A percentile compares a stretch with the other conserved stretches of the same genome.
phyloP scores from a whole-genome alignment of 2,113 vertebrate species.

The Mola mola region DNA sequence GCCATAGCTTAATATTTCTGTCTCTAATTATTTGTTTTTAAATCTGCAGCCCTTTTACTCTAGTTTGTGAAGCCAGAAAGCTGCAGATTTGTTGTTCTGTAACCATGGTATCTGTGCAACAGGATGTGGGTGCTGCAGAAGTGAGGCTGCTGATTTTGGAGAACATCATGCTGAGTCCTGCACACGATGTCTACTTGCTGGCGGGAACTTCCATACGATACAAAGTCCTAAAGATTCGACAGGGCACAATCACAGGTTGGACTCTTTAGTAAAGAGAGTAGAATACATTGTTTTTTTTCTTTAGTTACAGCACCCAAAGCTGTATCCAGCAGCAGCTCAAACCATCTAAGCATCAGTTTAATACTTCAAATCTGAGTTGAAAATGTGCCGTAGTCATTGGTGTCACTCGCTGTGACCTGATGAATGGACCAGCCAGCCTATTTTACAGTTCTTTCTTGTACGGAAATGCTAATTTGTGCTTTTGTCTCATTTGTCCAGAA shows the following conservation, averaged over 20 bases:
- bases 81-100: conserved; percentile 40
- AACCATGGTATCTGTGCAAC: conserved; percentile 51
- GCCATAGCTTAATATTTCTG: not conserved
- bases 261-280: conserved; percentile 1
- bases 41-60: not conserved
- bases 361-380: no score
- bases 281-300: no score
- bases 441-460: not conserved
- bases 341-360: no score
- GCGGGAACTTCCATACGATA: conserved; percentile 90
- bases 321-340: no score
- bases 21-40: not conserved
- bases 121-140: conserved; percentile 94
- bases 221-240: conserved; percentile 93
- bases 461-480: conserved; percentile 1
- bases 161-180: conserved; percentile 94
- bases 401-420: not conserved
- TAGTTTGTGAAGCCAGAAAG: conserved; percentile 38
- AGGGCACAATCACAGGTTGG: conserved; percentile 93
- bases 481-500: conserved; percentile 75
- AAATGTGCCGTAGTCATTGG: no score
- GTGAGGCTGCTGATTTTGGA: conserved; percentile 94
- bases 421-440: conserved; percentile 1
- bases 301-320: no score
- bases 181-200: conserved; percentile 89